Evolutionary conservation across 2,888 invertebrate species (phyloP).

Genomic region (Dynastes grantii): DNA sequence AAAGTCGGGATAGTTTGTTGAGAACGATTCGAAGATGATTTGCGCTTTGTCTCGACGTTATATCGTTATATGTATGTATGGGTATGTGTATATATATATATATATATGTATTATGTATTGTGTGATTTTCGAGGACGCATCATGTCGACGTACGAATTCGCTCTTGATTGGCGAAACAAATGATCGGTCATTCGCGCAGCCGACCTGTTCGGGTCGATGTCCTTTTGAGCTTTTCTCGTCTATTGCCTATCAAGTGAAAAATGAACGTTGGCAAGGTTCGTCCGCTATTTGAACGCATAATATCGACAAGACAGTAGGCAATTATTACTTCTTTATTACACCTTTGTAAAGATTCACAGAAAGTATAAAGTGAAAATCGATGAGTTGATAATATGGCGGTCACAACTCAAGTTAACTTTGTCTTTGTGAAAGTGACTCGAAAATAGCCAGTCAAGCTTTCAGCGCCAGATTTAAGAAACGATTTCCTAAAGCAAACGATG

Average conservation of each 20-base stretch:
- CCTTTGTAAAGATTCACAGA: no score
- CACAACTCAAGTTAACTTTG: no score
- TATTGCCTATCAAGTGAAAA: conserved; percentile 35
- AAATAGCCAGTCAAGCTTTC: no score
- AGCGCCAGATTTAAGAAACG: no score
- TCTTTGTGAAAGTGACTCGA: no score
- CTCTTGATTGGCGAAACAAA: conserved; percentile 36
- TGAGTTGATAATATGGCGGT: no score
- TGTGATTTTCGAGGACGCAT: conserved; percentile 7
- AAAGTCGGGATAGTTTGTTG: background rate
- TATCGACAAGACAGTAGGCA: no score
- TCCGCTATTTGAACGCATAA: background rate
- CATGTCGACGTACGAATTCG: conserved; percentile 17
- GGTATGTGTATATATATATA: no score
- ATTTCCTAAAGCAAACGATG: no score
- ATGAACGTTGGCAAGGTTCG: conserved; percentile 14
- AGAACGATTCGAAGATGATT: background rate
- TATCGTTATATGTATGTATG: background rate
- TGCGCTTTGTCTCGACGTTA: background rate
- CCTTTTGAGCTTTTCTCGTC: conserved; percentile 38
- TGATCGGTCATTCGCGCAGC: conserved; percentile 34
- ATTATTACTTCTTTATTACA: no score
- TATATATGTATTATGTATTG: background rate
- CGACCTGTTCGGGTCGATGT: conserved; percentile 40
- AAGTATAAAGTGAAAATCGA: no score